These are phyloP conservation scores for Homarus americanus DNA, from an alignment of 1,140 invertebrate species.

Conservation along the genomic window DNA sequence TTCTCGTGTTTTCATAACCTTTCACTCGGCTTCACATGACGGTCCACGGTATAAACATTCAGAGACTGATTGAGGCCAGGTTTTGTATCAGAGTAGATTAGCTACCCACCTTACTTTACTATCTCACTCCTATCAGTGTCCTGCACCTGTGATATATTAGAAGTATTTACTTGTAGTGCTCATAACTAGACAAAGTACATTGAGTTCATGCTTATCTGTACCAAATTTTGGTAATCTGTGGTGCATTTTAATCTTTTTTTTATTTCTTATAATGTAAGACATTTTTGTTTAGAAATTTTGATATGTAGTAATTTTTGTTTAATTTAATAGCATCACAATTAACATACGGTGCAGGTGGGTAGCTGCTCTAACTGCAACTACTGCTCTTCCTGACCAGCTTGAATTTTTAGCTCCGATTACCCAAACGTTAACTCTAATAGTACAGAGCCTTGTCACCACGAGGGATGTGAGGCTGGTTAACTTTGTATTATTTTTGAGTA, in stretches of 20 bases:
- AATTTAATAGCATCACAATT: neutral
- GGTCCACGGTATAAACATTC: slow-evolving; percentile 42
- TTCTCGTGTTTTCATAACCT: slow-evolving; percentile 34
- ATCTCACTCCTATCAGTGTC: no score
- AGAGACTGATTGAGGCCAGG: slow-evolving; percentile 33
- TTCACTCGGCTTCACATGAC: slow-evolving; percentile 54
- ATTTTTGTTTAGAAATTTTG: slow-evolving; percentile 25
- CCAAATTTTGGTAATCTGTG: neutral
- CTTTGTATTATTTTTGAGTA: slow-evolving; percentile 6
- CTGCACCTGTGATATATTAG: no score
- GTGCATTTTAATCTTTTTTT: neutral
- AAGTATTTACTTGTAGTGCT: neutral
- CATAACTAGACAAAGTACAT: no score
- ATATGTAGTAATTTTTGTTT: slow-evolving; percentile 23
- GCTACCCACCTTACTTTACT: neutral
- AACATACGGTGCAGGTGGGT: slow-evolving; percentile 17
- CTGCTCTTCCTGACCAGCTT: slow-evolving; percentile 7
- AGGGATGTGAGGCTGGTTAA: neutral
- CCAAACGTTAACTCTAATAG: slow-evolving; percentile 29
- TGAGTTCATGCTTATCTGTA: neutral
- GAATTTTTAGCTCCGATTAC: slow-evolving; percentile 45
- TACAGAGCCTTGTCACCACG: neutral
- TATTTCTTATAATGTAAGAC: no score
- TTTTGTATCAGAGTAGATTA: slow-evolving; percentile 3
- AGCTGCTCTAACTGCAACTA: neutral